Conservation (phyloP, 2,888 invertebrate species). For the Eristalis intricaria region DNA sequence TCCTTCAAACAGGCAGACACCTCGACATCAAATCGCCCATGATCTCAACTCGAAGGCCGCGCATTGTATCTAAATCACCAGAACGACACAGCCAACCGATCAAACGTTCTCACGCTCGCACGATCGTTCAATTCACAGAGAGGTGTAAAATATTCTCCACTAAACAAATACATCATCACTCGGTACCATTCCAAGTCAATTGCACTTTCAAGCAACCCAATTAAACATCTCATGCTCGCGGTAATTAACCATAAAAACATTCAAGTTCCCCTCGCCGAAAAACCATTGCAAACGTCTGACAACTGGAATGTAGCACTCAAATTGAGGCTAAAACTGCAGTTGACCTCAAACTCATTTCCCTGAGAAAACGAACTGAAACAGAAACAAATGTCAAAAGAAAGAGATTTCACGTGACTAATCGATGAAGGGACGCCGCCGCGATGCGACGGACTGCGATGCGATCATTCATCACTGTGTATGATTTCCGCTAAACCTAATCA, state of each 20-base stretch:
- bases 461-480: not conserved
- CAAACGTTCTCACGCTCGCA: not conserved
- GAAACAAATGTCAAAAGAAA: not conserved
- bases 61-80: not conserved
- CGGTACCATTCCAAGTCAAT: no score
- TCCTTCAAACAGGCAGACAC: not conserved
- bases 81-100: not conserved
- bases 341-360: not conserved
- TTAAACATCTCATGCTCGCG: not conserved
- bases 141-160: not conserved
- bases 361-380: not conserved
- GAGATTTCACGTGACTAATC: not conserved
- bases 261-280: not conserved
- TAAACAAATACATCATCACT: no score
- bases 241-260: not conserved
- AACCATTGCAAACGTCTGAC: not conserved
- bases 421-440: not conserved
- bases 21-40: not conserved
- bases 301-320: not conserved
- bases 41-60: not conserved
- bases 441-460: not conserved
- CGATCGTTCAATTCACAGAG: not conserved
- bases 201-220: not conserved
- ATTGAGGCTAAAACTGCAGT: not conserved
- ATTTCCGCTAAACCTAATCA: constrained; percentile 20